These are phyloP conservation scores for Petrolisthes manimaculis DNA, from an alignment of 2,888 invertebrate species.

Conservation along the genomic window DNA sequence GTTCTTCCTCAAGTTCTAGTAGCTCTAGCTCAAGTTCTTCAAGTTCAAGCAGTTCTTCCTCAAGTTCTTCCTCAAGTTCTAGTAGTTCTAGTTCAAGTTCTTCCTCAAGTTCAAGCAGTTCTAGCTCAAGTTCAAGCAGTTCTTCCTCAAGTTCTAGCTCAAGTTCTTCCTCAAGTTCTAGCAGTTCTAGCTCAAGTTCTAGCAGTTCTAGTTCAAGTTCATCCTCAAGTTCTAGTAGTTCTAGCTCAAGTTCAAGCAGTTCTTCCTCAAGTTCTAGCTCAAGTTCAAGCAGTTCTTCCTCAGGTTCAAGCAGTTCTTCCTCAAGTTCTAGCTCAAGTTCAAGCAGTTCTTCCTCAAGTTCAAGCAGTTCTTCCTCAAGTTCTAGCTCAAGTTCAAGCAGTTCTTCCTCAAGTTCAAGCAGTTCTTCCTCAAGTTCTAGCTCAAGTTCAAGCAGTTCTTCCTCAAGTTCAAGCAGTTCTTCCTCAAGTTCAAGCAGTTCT, in stretches of 20 bases:
- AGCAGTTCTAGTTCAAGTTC: constrained; percentile 7
- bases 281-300: not conserved
- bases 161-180: constrained; percentile 1
- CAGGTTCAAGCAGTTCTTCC: not conserved
- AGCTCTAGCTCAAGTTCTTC: not conserved
- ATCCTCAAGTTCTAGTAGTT: not conserved
- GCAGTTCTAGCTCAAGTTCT: constrained; percentile 4
- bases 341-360: not conserved
- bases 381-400: not conserved
- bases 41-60: constrained; percentile 7
- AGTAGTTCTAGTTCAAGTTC: not conserved
- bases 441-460: not conserved
- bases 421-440: too few relatives aligned
- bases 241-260: not conserved
- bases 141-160: not conserved
- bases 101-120: not conserved
- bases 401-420: not conserved
- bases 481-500: not conserved
- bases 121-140: not conserved
- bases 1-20: not conserved
- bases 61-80: not conserved
- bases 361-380: not conserved
- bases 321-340: not conserved
- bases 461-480: not conserved
- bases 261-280: not conserved